These are phyloP conservation scores for Typhlomys cinereus DNA, from an alignment of 2,113 vertebrate genomes.

Conservation along the genomic window DNA sequence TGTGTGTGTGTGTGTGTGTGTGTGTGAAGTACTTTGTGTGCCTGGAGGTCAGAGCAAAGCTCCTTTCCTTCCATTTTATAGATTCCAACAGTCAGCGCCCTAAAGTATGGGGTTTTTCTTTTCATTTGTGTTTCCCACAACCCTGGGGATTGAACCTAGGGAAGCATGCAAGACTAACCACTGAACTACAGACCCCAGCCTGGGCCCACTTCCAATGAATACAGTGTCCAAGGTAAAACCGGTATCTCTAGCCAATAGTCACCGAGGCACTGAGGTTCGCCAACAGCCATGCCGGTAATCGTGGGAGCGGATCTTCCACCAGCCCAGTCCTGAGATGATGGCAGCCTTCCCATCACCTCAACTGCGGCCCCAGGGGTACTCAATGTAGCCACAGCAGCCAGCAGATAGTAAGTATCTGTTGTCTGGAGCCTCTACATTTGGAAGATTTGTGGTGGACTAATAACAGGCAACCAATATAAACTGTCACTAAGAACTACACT, in stretches of 20 bases:
- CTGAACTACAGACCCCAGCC: too few relatives aligned
- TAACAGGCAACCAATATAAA: slow-evolving; percentile 6
- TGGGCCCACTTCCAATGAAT: not conserved
- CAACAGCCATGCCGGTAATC: not conserved
- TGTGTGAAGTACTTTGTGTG: too few relatives aligned
- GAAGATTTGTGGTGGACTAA: not conserved
- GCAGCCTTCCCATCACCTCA: not conserved
- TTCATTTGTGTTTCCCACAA: too few relatives aligned
- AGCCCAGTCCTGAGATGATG: not conserved
- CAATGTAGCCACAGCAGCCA: not conserved
- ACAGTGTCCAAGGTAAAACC: slow-evolving; percentile 3
- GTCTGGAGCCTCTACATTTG: not conserved
- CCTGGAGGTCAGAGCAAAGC: too few relatives aligned
- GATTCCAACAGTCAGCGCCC: too few relatives aligned
- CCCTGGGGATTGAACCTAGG: too few relatives aligned
- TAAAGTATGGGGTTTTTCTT: too few relatives aligned
- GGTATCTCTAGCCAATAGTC: not conserved
- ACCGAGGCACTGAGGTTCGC: not conserved
- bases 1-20: too few relatives aligned
- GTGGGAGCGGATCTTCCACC: not conserved
- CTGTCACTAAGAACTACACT: not conserved
- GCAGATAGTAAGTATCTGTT: not conserved
- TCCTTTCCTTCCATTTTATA: too few relatives aligned
- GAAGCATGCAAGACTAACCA: too few relatives aligned
- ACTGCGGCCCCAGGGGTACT: not conserved